Conservation (phyloP, 2,888 invertebrate species). For the Drosophila ezoana region DNA sequence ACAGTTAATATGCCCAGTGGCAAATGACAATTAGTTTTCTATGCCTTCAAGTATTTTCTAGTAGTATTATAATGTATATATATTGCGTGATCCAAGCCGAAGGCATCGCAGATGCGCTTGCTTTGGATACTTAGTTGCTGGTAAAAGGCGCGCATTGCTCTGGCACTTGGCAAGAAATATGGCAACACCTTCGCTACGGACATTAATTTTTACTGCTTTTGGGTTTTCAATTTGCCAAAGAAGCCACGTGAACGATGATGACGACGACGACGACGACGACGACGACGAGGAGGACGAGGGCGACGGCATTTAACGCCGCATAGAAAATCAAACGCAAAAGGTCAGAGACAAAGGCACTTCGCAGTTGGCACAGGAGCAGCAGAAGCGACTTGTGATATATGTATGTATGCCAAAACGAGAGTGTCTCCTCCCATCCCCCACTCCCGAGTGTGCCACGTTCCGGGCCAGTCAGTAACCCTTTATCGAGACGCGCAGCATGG, state of each 20-base stretch:
- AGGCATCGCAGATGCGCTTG: neutral
- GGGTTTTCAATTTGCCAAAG: constrained; percentile 72
- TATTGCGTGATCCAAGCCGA: neutral
- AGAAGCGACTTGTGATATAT: constrained; percentile 55
- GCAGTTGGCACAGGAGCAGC: constrained; percentile 14
- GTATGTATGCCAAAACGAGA: constrained; percentile 34
- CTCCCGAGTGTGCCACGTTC: neutral
- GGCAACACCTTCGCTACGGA: constrained; percentile 73
- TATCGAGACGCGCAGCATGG: constrained; percentile 61
- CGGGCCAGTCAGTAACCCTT: constrained; percentile 63
- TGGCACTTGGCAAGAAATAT: constrained; percentile 47
- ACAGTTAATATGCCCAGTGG: too few species aligned
- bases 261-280: neutral
- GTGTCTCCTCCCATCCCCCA: neutral
- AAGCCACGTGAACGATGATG: constrained; percentile 59
- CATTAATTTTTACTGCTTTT: constrained; percentile 75
- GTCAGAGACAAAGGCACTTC: constrained; percentile 59
- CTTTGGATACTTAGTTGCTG: constrained; percentile 5
- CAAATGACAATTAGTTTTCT: too few species aligned
- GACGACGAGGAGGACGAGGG: constrained; percentile 14
- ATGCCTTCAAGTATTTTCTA: too few species aligned
- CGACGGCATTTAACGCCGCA: constrained; percentile 70
- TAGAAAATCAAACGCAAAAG: constrained; percentile 74
- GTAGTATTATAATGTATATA: too few species aligned
- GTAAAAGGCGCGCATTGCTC: constrained; percentile 1